These are phyloP conservation scores for Aelia acuminata DNA, from an alignment of 2,888 invertebrate species.

Conservation along the genomic window DNA sequence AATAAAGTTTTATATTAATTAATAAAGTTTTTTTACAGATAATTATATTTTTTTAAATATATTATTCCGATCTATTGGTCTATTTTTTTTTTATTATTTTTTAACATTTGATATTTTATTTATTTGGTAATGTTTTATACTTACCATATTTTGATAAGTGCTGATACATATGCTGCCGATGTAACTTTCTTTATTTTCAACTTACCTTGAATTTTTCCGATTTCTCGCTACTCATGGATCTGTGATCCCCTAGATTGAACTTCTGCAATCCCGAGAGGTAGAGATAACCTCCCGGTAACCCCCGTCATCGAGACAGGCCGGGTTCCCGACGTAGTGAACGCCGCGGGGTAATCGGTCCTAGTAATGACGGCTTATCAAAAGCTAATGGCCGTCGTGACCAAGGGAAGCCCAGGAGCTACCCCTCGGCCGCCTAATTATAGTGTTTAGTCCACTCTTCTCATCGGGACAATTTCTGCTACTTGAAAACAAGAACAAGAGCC, in stretches of 20 bases:
- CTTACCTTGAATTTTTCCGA: neutral
- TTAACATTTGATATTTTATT: too few species aligned
- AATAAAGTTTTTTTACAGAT: too few species aligned
- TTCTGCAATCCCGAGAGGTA: slow-evolving; percentile 43
- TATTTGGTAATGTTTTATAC: too few species aligned
- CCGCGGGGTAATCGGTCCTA: slow-evolving; percentile 64
- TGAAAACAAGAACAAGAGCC: slow-evolving; percentile 64
- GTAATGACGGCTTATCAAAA: slow-evolving; percentile 65
- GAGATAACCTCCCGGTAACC: slow-evolving; percentile 12
- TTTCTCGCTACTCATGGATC: neutral
- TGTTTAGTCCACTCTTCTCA: slow-evolving; percentile 63
- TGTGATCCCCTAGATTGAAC: neutral
- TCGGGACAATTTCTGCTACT: slow-evolving; percentile 65
- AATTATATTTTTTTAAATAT: too few species aligned
- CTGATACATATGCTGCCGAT: too few species aligned
- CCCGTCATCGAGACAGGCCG: slow-evolving; percentile 47
- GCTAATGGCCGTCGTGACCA: slow-evolving; percentile 64
- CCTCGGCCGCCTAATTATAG: slow-evolving; percentile 64
- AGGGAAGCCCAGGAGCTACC: slow-evolving; percentile 64
- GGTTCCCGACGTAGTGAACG: slow-evolving; percentile 53
- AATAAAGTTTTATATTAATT: too few species aligned
- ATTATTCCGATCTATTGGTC: too few species aligned
- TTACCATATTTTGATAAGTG: too few species aligned
- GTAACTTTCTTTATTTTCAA: neutral
- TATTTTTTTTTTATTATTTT: too few species aligned